Percentiles rank a stretch among this genome's conserved stretches.
These are phyloP conservation scores for Agrochola macilenta DNA, from an alignment of 2,888 invertebrate genomes.

Conservation along the genomic window DNA sequence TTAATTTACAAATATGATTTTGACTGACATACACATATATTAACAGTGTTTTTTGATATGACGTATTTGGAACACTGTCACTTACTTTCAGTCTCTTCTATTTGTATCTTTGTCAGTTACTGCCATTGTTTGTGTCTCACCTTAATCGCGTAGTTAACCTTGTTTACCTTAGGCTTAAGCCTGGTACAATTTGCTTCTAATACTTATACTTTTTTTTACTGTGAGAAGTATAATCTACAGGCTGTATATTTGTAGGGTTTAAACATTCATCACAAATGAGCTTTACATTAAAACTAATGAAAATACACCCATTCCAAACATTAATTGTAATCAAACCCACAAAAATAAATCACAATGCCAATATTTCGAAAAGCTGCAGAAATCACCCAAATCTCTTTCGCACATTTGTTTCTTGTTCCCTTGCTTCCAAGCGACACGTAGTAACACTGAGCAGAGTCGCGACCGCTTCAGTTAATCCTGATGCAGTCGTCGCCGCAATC, in stretches of 20 bases:
- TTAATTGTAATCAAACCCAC: too few species aligned
- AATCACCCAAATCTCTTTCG: slow-evolving; percentile 11
- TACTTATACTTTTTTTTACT: not conserved
- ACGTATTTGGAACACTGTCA: not conserved
- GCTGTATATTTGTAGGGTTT: not conserved
- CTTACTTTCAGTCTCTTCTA: not conserved
- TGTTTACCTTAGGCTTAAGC: not conserved
- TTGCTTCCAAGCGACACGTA: slow-evolving; percentile 63
- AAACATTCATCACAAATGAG: not conserved
- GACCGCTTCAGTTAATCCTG: slow-evolving; percentile 80
- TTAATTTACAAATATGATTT: slow-evolving; percentile 33
- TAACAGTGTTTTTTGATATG: slow-evolving; percentile 7
- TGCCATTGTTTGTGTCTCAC: not conserved
- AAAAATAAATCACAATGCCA: not conserved
- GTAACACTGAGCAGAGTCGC: slow-evolving; percentile 68
- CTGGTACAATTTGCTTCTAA: not conserved
- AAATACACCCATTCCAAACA: not conserved
- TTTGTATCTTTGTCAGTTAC: not conserved
- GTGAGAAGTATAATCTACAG: not conserved
- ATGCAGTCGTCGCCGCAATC: slow-evolving; percentile 79
- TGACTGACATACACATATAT: slow-evolving; percentile 28
- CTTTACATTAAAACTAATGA: not conserved
- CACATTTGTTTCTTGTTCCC: slow-evolving; percentile 42
- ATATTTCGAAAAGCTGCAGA: not conserved
- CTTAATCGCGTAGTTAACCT: not conserved